Evolutionary conservation across 2,888 invertebrate species (phyloP), one percentile per base, ranked within the genome.

Genomic region (Adineta ricciae): DNA sequence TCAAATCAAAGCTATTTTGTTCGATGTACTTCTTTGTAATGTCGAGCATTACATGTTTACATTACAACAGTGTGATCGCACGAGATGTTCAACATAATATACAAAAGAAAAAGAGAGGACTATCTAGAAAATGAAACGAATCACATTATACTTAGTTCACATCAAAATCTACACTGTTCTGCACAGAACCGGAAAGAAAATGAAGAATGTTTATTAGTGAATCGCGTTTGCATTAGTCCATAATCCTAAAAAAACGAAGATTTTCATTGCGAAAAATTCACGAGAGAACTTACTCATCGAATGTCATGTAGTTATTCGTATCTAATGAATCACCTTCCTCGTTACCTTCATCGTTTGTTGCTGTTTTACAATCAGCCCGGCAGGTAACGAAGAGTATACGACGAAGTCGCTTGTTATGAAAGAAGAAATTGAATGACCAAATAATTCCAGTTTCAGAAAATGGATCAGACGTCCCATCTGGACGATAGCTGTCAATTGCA

Each of bases 391-490:
- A 97, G 83, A 99, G 95, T 90, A 99, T 96, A 87, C 99, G 93
- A 91, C 98, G 98, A 89, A 98, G 92, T 90, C 95, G 96, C 91
- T 94, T 95, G 91, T 99, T 99, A 91, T 97, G 97, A 92, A 99
- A 96, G 92, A 99, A 97, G 92, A 97, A 99, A 92, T 98, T 99
- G 91, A 98, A 97, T 52, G 96, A 96, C 98, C 99, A 99, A 83
- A 98, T 93, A 89, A 96, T 96, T 64, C 98, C 98, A 87, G 97
- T 97, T 91, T 99, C 98, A 73, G 96, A 96, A 91, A 96, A 99
- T 0, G 99, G 99, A 92, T 99, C 99, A 83, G 96, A 96, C 84
- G 94, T 94, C 88, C 97, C 92, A 91, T 98, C 97, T 46, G 97
- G 96, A 91, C 96, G 96, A 92, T 97, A 99, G 90, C 97, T 97